These are phyloP conservation scores for Buathra laborator DNA, from an alignment of 2,888 invertebrate genomes.

Conservation along the genomic window DNA sequence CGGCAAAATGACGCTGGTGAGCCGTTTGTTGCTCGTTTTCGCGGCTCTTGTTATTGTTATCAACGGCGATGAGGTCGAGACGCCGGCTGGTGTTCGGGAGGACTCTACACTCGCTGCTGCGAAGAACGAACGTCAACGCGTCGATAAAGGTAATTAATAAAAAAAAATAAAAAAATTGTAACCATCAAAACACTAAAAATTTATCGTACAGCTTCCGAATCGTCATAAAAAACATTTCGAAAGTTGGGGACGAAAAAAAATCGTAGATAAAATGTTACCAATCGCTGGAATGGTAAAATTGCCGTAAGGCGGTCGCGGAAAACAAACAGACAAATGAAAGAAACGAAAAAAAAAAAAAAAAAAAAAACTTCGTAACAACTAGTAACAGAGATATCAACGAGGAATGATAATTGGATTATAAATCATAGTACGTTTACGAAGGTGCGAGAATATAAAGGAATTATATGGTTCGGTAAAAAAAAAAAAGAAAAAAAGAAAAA, in stretches of 20 bases:
- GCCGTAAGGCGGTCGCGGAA: neutral
- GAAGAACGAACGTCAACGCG: constrained; percentile 69
- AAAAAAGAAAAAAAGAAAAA: constrained; percentile 36
- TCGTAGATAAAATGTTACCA: neutral
- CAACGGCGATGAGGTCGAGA: constrained; percentile 73
- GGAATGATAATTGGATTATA: constrained; percentile 1
- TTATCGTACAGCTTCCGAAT: neutral
- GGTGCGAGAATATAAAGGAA: neutral
- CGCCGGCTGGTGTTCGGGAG: constrained; percentile 72
- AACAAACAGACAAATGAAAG: neutral
- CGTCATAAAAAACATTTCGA: neutral
- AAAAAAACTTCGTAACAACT: neutral
- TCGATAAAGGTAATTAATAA: constrained; percentile 75
- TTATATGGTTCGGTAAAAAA: constrained; percentile 20
- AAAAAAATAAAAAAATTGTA: neutral
- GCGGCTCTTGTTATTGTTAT: constrained; percentile 71
- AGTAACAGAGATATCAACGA: neutral
- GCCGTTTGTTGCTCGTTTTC: constrained; percentile 73
- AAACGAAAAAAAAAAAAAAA: neutral
- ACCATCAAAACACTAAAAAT: no score
- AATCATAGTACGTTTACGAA: neutral
- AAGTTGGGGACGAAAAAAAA: neutral
- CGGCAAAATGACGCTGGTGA: constrained; percentile 74
- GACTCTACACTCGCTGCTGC: constrained; percentile 65
- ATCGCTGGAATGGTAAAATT: neutral